Evolutionary conservation across 2,113 vertebrate genomes (phyloP).

Genomic region (Myanophis thanlyinensis): DNA sequence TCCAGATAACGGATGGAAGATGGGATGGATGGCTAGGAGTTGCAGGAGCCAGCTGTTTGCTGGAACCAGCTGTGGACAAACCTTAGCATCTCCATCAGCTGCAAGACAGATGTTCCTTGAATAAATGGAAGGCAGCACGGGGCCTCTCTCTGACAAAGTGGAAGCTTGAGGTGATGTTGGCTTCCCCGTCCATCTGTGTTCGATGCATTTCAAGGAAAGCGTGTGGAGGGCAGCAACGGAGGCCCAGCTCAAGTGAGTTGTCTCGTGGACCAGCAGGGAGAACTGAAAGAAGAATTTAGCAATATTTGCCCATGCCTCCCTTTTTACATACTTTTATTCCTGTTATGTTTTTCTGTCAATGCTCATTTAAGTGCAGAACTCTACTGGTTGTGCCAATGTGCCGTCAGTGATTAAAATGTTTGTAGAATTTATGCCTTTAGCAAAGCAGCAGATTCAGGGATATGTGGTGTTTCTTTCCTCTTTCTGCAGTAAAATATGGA

Average conservation of each 20-base stretch:
- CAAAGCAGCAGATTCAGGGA: not conserved
- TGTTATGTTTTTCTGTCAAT: not conserved
- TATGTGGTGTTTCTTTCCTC: not conserved
- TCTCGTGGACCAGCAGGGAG: not conserved
- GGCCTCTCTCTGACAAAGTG: not conserved
- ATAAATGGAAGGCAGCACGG: fast-evolving
- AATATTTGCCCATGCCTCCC: not conserved
- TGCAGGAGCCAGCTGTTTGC: constrained; percentile 43
- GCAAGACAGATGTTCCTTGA: constrained; percentile 26
- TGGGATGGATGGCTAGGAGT: constrained; percentile 49
- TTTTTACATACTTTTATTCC: not conserved
- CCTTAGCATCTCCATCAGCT: not conserved
- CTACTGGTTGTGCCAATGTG: not conserved
- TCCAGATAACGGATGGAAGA: constrained; percentile 14
- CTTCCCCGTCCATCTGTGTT: not conserved
- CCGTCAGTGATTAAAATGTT: not conserved
- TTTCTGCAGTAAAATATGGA: not conserved
- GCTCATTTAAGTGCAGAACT: not conserved
- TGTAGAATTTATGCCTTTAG: not conserved
- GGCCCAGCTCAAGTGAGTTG: not conserved
- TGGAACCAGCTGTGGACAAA: constrained; percentile 21
- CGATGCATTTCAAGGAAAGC: not conserved
- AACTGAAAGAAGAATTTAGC: not conserved
- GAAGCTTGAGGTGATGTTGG: not conserved
- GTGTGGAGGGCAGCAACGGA: not conserved